A percentile compares a stretch with the other conserved stretches of the same genome.
Conservation (phyloP, 2,113 vertebrate species). For the Nothobranchius kuhntae region DNA sequence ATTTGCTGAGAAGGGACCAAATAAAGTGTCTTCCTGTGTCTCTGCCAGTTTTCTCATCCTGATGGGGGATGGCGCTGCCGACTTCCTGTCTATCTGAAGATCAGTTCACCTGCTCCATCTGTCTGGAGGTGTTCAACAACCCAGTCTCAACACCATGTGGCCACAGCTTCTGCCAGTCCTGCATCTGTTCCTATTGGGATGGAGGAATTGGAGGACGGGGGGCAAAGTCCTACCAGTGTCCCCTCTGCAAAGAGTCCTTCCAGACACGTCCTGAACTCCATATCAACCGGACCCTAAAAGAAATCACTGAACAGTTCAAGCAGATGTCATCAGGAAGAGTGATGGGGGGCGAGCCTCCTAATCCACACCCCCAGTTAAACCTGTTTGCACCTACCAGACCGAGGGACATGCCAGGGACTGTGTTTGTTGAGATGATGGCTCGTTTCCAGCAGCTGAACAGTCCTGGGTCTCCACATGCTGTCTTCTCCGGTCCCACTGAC, state of each 20-base stretch:
- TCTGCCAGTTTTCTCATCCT: neutral
- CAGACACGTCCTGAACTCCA: constrained; percentile 73
- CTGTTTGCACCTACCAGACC: neutral
- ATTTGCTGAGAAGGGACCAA: too few relatives aligned
- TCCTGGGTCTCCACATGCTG: neutral
- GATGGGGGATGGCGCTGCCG: constrained; percentile 51
- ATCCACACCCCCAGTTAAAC: neutral
- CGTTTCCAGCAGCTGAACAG: constrained; percentile 46
- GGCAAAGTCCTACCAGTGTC: constrained; percentile 64
- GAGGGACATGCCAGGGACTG: constrained; percentile 38
- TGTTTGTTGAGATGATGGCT: constrained; percentile 66
- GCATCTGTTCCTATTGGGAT: constrained; percentile 78
- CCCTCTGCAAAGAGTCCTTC: constrained; percentile 78
- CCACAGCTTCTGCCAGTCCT: constrained; percentile 79
- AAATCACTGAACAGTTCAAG: constrained; percentile 81
- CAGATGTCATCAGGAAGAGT: constrained; percentile 23
- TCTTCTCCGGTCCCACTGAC: too few relatives aligned
- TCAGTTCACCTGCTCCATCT: constrained; percentile 80
- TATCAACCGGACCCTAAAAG: constrained; percentile 77
- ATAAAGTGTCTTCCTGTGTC: too few relatives aligned
- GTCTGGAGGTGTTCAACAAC: constrained; percentile 76
- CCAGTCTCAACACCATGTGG: constrained; percentile 79
- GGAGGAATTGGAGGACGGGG: neutral
- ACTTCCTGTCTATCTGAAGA: constrained; percentile 72
- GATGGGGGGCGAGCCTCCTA: neutral